Percentiles rank a stretch among this genome's conserved stretches.
Evolutionary conservation across 2,113 vertebrate genomes (phyloP).

Genomic region (Pseudopipra pipra): DNA sequence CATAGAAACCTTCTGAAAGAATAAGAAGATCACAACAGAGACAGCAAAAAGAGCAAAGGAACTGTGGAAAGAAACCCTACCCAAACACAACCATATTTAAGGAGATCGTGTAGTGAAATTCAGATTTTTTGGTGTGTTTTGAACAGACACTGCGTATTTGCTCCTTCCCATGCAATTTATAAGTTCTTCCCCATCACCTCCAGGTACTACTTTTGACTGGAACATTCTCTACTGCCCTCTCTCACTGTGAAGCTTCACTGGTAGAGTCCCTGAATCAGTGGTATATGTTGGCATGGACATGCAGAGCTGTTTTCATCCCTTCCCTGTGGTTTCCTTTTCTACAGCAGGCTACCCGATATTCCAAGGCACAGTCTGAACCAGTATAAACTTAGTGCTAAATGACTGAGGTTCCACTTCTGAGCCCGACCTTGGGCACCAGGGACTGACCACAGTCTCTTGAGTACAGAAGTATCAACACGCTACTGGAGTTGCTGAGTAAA

Average conservation of each 20-base stretch:
- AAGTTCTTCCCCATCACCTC: neutral
- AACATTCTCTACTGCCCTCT: neutral
- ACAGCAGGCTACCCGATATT: neutral
- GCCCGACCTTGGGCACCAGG: neutral
- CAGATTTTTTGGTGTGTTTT: neutral
- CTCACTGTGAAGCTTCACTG: neutral
- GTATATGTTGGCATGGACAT: neutral
- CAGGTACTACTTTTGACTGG: neutral
- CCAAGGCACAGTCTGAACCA: conserved; percentile 23
- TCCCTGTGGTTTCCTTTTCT: conserved; percentile 6
- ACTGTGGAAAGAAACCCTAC: neutral
- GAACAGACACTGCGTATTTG: neutral
- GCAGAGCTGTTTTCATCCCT: neutral
- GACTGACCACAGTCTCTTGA: conserved; percentile 33
- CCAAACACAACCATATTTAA: neutral
- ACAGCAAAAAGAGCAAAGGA: neutral
- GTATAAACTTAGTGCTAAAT: conserved; percentile 52
- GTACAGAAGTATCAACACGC: conserved; percentile 27
- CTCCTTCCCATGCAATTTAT: neutral
- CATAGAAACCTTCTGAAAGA: neutral
- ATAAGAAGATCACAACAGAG: neutral
- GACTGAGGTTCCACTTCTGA: conserved; percentile 17
- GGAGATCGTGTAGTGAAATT: neutral
- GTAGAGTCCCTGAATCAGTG: neutral
- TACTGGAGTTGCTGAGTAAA: conserved; percentile 20